phyloP scores from a whole-genome alignment of 2,113 vertebrate species.

The Seriola aureovittata region DNA sequence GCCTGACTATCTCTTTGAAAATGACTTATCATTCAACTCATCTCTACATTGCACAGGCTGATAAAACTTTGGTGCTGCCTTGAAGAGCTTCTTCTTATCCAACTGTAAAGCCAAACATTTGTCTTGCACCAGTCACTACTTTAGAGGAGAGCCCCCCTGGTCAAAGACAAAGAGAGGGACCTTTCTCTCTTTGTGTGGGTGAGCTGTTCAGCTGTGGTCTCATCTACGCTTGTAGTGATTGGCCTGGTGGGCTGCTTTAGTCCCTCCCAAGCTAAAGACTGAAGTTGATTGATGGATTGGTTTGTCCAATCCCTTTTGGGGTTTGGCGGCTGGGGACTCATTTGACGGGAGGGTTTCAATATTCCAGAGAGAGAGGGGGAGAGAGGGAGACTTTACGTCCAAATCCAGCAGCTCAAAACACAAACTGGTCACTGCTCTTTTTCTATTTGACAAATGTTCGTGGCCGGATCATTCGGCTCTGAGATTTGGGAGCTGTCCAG shows the following conservation, averaged over 20 bases:
- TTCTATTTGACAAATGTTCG: conserved; percentile 29
- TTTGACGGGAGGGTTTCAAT: conserved; percentile 41
- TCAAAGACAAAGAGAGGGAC: conserved; percentile 79
- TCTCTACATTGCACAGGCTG: conserved; percentile 2
- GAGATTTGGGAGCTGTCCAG: conserved; percentile 78
- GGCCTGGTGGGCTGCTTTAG: conserved; percentile 71
- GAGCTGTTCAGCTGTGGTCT: conserved; percentile 76
- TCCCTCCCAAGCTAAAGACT: conserved; percentile 73
- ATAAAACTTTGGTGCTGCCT: conserved; percentile 29
- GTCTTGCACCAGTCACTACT: conserved; percentile 54
- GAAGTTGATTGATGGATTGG: conserved; percentile 77
- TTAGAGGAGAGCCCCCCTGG: conserved; percentile 60
- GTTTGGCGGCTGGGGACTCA: conserved; percentile 41
- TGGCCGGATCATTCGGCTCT: background rate
- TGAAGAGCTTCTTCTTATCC: conserved; percentile 35
- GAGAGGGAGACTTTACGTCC: conserved; percentile 13
- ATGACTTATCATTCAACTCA: conserved; percentile 19
- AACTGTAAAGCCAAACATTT: conserved; percentile 62
- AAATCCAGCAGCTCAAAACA: conserved; percentile 26
- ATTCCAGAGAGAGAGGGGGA: conserved; percentile 25
- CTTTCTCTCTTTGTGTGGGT: conserved; percentile 74
- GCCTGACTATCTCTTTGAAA: background rate
- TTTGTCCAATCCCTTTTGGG: conserved; percentile 73
- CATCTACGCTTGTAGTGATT: conserved; percentile 74
- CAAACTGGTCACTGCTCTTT: conserved; percentile 29